phyloP scores from a whole-genome alignment of 2,888 invertebrate genomes.

The Polydrusus cervinus region DNA sequence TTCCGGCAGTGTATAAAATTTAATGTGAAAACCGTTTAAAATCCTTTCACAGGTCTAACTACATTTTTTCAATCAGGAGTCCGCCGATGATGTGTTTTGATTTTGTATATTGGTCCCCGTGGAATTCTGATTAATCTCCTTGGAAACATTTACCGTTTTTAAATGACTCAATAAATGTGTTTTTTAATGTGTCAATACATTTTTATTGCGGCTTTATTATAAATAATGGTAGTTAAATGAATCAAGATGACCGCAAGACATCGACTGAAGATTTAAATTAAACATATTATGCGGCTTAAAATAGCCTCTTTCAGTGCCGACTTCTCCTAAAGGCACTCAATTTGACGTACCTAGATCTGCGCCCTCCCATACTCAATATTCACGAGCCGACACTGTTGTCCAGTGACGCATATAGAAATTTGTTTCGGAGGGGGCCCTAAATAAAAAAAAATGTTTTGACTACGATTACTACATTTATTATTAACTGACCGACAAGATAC shows the following conservation, averaged over 20 bases:
- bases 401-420: too few species aligned
- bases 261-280: neutral
- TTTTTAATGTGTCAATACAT: slow-evolving; percentile 14
- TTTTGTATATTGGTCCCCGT: slow-evolving; percentile 13
- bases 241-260: neutral
- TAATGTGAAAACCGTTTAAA: slow-evolving; percentile 47
- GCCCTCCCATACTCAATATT: too few species aligned
- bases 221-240: neutral
- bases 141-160: slow-evolving; percentile 1
- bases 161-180: slow-evolving; percentile 31
- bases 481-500: too few species aligned
- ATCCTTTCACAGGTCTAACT: slow-evolving; percentile 42
- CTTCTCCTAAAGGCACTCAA: too few species aligned
- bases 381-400: too few species aligned
- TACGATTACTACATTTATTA: too few species aligned
- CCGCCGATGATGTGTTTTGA: slow-evolving; percentile 1
- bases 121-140: slow-evolving; percentile 34
- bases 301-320: too few species aligned
- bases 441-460: too few species aligned
- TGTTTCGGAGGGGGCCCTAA: too few species aligned
- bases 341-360: too few species aligned
- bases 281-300: too few species aligned
- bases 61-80: slow-evolving; percentile 31
- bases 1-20: slow-evolving; percentile 49
- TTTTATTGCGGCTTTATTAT: slow-evolving; percentile 2